Conservation (phyloP, 2,797 vertebrate species). For the Cryptoprocta ferox region DNA sequence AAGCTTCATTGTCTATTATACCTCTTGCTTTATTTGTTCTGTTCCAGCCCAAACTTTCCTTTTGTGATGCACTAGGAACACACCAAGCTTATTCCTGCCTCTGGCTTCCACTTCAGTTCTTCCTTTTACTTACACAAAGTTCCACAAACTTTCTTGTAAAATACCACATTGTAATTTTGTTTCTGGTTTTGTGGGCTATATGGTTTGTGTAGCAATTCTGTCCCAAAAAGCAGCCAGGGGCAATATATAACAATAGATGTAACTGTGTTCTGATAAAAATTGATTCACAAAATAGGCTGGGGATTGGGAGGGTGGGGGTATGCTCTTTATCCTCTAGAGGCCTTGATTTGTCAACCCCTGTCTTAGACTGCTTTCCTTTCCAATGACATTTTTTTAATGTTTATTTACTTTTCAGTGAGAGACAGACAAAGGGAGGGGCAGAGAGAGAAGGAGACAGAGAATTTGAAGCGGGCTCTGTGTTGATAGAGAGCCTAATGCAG, state of each 20-base stretch:
- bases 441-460: no score
- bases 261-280: neutral
- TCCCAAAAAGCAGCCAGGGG: neutral
- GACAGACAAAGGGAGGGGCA: no score
- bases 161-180: neutral
- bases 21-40: neutral
- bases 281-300: neutral
- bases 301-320: no score
- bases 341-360: neutral
- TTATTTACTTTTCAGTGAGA: no score
- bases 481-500: no score
- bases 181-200: neutral
- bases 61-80: neutral
- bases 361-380: neutral
- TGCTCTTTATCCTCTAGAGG: no score
- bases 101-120: neutral
- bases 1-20: neutral
- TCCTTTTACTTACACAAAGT: neutral
- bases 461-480: no score
- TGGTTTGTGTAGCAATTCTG: neutral
- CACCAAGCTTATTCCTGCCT: neutral
- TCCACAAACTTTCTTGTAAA: neutral
- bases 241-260: neutral
- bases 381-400: no score
- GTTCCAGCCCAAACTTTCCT: neutral